A percentile compares a stretch with the other conserved stretches of the same genome.
phyloP scores from a whole-genome alignment of 2,888 invertebrate species.

The Stenchaetothrips biformis region DNA sequence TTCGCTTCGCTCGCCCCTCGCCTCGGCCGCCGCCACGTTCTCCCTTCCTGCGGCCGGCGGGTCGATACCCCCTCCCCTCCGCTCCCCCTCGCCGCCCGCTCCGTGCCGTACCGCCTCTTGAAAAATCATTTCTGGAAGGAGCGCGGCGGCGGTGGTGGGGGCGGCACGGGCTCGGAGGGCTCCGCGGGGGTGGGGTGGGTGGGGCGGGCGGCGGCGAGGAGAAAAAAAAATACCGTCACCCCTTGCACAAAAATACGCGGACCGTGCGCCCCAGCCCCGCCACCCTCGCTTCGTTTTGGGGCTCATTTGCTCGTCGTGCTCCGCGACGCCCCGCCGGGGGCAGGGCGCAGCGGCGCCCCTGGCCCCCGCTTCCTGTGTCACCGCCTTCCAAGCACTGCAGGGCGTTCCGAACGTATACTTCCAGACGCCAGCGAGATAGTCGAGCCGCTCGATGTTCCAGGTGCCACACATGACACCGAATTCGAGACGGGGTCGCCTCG shows the following conservation, averaged over 20 bases:
- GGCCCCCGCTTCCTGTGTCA: conserved; percentile 10
- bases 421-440: too few species aligned
- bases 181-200: background rate
- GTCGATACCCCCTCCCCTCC: conserved; percentile 14
- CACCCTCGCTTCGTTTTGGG: background rate
- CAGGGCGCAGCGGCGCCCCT: background rate
- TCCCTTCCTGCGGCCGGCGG: background rate
- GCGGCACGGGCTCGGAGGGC: background rate
- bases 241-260: background rate
- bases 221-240: background rate
- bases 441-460: too few species aligned
- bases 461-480: too few species aligned
- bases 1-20: background rate
- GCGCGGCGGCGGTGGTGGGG: background rate
- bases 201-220: background rate
- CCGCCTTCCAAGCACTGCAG: background rate
- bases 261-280: background rate
- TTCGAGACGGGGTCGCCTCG: too few species aligned
- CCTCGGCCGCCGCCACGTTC: background rate
- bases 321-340: background rate
- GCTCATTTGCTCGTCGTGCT: background rate
- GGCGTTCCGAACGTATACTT: too few species aligned
- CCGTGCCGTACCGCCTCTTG: background rate
- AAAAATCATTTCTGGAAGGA: conserved; percentile 18
- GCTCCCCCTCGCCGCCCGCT: background rate